A percentile compares a stretch with the other conserved stretches of the same genome.
phyloP scores from a whole-genome alignment of 2,888 invertebrate genomes.

The Tachina lurida region DNA sequence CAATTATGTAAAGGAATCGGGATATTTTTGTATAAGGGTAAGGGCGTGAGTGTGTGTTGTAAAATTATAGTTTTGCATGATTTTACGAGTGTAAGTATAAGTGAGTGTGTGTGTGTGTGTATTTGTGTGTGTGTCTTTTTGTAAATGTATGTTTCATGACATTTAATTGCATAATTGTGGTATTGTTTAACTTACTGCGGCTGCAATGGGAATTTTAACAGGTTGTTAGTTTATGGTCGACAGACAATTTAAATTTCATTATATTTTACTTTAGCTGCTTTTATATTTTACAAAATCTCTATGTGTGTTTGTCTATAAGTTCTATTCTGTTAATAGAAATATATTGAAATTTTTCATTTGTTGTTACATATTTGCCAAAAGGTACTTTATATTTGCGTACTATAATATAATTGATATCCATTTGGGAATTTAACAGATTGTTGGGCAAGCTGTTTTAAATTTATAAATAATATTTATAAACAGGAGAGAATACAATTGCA shows the following conservation, averaged over 20 bases:
- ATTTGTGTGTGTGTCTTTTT: neutral
- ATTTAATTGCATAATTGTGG: constrained; percentile 72
- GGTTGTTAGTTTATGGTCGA: constrained; percentile 73
- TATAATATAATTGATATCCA: neutral
- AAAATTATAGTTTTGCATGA: constrained; percentile 40
- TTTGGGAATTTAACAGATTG: no score
- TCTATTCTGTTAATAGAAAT: constrained; percentile 14
- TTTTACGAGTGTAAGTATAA: neutral
- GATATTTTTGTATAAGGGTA: neutral
- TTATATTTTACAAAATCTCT: constrained; percentile 14
- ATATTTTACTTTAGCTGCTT: constrained; percentile 31
- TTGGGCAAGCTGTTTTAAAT: no score
- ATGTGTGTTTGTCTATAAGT: constrained; percentile 2
- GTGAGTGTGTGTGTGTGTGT: neutral
- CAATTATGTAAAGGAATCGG: constrained; percentile 26
- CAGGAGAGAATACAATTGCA: no score
- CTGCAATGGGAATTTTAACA: constrained; percentile 74
- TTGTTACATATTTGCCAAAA: neutral
- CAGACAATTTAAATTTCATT: constrained; percentile 72
- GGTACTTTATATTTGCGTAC: constrained; percentile 11
- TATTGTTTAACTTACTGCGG: constrained; percentile 69
- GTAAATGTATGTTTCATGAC: constrained; percentile 39
- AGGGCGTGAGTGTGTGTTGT: neutral
- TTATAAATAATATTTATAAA: no score
- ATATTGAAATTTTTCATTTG: constrained; percentile 5